Evolutionary conservation across 2,888 invertebrate species (phyloP), one percentile per base, ranked within the genome.

Genomic region (Epinotia brunnichana): DNA sequence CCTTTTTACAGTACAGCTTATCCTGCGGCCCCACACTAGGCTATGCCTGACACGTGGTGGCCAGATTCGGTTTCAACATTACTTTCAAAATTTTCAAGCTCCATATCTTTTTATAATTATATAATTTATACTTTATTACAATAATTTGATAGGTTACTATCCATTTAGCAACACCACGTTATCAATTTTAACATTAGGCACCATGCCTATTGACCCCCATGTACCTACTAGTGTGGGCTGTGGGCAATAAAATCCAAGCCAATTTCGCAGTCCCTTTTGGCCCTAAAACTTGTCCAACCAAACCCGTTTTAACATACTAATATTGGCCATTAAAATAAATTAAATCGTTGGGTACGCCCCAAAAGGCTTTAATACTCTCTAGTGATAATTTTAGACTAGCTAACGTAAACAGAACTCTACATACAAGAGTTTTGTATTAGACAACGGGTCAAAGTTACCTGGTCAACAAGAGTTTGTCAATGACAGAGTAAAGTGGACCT

Each of bases 271-370:
- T 54, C 61, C 67, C 48, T 53, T 56, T 24, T n/a, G 10, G 61
- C 3, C 54, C 61, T 72, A 48, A 67, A 72, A 72, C 61, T 72
- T 72, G 72, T 72, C 61, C 61, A 39, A 56, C 53, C 66, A 15
- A 24, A 41, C 61, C 61, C 71, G 67, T 66, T 72, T 66, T 64
- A 60, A 72, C 71, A 61, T 72, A 61, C 67, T 72, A 67, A 72
- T 72, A 72, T 72, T 72, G 71, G 19, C 56, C 72, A 68, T 72
- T 72, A 72, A 72, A 72, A 72, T 68, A 72, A 72, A 72, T 72
- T 72, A 72, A 72, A 72, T 57, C 44, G 61, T 19, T 44, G 56
- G 35, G 67, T 17, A 41, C 24, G 29, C 57, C 57, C 62, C 15
- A 51, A 53, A 67, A 29, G 61, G 56, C 17, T 68, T 41, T 56